Evolutionary conservation across 1,140 invertebrate genomes (phyloP), one percentile per base, ranked within the genome.

Genomic region (Brachionus manjavacas): DNA sequence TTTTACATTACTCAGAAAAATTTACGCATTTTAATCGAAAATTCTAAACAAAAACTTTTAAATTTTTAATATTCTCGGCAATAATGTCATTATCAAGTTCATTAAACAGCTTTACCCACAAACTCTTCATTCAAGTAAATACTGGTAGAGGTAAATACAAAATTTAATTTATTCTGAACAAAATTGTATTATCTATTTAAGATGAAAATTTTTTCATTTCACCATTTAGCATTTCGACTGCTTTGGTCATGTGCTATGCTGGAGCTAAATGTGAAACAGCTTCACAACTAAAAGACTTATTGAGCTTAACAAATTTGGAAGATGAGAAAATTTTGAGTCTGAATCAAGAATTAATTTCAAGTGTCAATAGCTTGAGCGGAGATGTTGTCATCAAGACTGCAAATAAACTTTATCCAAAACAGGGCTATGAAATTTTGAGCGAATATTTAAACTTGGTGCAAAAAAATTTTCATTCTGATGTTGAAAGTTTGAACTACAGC

Each of bases 231-330:
- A 91, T 94, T 41, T 89, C 91, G 20, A 91, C 91, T 80, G 91
- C 93, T 25, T 87, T 94, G 86, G 91, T 92, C 28, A 90, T 94
- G 87, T 89, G 92, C 3, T 88, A 94, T 6, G 88, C 93, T 6
- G 94, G 93, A 72, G 92, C 92, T 41, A 90, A 90, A 43, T 92
- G 92, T 20, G 89, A 88, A 84, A 93, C 93, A 23, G 92, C 92
- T 86, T 87, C 92, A n/a, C 92, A 94, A 89, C 90, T 93, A 49
- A 84, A 16, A 55, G 11, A 70, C 1, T 39, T 70, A 7, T 55
- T 84, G 43, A 52, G 43, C 25, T 20, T 70, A 12, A 46, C 81
- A 23, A 35, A 46, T n/a, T 16, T 55, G 14, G 66, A 39, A 7
- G 3, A 60, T 80, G 31, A 39, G 3, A 7, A 72, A 74, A 49